These are phyloP conservation scores for Anaspis maculata DNA, from an alignment of 2,888 invertebrate genomes.

Conservation along the genomic window DNA sequence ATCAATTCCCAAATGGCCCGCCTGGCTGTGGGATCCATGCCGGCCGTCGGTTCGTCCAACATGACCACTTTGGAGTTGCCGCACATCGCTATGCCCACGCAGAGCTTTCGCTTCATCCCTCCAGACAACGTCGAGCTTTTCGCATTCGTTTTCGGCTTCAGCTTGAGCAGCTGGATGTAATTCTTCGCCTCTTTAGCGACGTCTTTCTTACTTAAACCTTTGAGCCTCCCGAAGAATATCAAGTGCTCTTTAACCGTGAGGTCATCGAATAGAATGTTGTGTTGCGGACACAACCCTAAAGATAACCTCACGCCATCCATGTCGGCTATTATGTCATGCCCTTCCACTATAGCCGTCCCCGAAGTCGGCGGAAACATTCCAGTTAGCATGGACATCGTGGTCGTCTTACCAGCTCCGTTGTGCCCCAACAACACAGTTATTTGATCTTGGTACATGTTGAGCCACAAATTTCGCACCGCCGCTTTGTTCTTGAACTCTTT, in stretches of 20 bases:
- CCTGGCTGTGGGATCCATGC: constrained; percentile 73
- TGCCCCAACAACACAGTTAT: constrained; percentile 71
- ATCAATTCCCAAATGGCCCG: constrained; percentile 70
- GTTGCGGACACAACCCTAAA: constrained; percentile 69
- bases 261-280: constrained; percentile 67
- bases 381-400: constrained; percentile 80
- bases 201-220: constrained; percentile 37
- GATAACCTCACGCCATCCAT: constrained; percentile 52
- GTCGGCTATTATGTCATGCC: constrained; percentile 54
- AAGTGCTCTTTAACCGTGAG: constrained; percentile 71
- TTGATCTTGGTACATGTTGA: constrained; percentile 75
- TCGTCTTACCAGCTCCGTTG: constrained; percentile 83
- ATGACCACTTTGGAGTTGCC: constrained; percentile 59
- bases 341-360: constrained; percentile 58
- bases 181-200: constrained; percentile 8
- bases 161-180: constrained; percentile 8
- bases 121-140: constrained; percentile 53
- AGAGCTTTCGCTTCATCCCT: constrained; percentile 63
- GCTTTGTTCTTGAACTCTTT: constrained; percentile 48
- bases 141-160: constrained; percentile 29
- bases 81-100: constrained; percentile 61
- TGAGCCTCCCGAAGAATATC: constrained; percentile 63
- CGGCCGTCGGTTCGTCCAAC: constrained; percentile 66
- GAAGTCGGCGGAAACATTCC: constrained; percentile 49
- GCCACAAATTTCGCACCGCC: constrained; percentile 55